Conservation (phyloP, 2,797 vertebrate genomes). For the Acanthiza pusilla region DNA sequence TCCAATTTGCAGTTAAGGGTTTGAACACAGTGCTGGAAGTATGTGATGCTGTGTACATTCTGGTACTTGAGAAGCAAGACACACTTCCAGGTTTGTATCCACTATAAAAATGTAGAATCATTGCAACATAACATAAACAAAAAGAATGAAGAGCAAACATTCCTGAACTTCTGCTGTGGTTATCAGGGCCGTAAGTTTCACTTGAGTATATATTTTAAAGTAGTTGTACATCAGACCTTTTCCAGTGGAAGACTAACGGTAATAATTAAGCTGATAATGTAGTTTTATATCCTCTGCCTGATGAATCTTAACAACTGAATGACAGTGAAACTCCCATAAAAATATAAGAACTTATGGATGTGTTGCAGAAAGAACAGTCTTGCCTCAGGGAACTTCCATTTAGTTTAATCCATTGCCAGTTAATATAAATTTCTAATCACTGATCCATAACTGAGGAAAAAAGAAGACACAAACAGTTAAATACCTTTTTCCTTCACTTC, state of each 20-base stretch:
- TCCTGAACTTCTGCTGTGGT: background rate
- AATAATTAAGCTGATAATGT: background rate
- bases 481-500: background rate
- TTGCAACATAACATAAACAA: background rate
- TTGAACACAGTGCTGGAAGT: background rate
- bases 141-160: background rate
- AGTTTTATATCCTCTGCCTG: conserved; percentile 1
- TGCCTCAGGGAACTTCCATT: background rate
- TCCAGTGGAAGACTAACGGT: background rate
- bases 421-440: background rate
- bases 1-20: background rate
- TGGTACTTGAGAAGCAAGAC: background rate
- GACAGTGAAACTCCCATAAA: background rate
- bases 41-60: background rate
- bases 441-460: background rate
- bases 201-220: background rate
- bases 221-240: background rate
- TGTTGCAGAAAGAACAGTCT: background rate
- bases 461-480: background rate
- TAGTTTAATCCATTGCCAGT: background rate
- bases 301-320: background rate
- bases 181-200: background rate
- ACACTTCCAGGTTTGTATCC: background rate
- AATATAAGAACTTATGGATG: background rate
- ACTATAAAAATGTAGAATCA: background rate